A percentile compares a stretch with the other conserved stretches of the same genome.
These are phyloP conservation scores for Drosophila greeni DNA, from an alignment of 2,888 invertebrate species.

Conservation along the genomic window DNA sequence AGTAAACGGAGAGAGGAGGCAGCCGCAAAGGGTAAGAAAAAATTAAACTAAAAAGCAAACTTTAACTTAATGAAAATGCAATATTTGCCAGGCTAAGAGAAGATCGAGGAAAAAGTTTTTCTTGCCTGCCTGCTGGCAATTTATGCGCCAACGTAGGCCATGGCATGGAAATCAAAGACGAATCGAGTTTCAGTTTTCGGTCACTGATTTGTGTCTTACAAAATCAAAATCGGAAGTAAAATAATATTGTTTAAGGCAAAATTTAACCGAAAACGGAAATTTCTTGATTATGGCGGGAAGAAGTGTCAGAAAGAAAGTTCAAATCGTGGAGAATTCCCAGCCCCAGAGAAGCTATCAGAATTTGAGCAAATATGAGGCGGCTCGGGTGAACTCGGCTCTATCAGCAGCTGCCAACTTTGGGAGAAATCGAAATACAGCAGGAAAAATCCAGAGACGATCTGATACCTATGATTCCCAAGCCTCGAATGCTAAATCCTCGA, in stretches of 20 bases:
- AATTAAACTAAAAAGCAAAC: conserved; percentile 48
- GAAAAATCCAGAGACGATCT: too few relatives aligned
- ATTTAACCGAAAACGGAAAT: not conserved
- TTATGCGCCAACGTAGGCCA: conserved; percentile 42
- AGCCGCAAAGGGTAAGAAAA: conserved; percentile 38
- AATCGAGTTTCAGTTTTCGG: conserved; percentile 20
- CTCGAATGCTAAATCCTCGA: not conserved
- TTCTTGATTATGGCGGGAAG: conserved; percentile 18
- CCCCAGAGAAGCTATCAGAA: not conserved
- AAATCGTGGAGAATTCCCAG: too few relatives aligned
- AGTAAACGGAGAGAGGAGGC: conserved; percentile 37
- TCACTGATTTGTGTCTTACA: conserved; percentile 23
- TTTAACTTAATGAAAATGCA: conserved; percentile 52
- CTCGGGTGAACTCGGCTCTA: not conserved
- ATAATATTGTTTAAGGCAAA: not conserved
- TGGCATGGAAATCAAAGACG: conserved; percentile 27
- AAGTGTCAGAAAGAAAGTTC: too few relatives aligned
- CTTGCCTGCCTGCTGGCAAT: conserved; percentile 37
- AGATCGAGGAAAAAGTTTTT: conserved; percentile 26
- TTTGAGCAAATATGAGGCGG: not conserved
- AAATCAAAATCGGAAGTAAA: conserved; percentile 27
- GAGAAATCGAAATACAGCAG: not conserved
- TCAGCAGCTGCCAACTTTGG: not conserved
- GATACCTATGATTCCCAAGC: not conserved
- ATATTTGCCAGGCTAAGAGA: conserved; percentile 36